Evolutionary conservation across 2,113 vertebrate genomes (phyloP).

Genomic region (Gymnocephalus cernua): DNA sequence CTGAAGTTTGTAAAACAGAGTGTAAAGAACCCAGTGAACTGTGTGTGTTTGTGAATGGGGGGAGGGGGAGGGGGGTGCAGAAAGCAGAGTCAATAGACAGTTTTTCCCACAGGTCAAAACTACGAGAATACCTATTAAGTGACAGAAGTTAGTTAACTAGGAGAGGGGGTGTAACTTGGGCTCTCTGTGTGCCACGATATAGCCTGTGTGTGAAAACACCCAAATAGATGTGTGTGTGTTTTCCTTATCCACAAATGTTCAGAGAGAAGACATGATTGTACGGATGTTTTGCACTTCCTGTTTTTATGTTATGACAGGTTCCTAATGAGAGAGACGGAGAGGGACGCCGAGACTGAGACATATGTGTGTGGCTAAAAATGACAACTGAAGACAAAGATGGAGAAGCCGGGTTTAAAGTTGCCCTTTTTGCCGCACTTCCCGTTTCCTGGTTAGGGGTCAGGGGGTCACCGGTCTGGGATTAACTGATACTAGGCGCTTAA

Average conservation of each 20-base stretch:
- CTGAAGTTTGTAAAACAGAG: conserved; percentile 41
- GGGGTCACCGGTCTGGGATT: conserved; percentile 63
- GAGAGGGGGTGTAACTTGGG: background rate
- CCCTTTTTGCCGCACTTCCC: conserved; percentile 44
- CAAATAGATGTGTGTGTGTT: too few relatives aligned
- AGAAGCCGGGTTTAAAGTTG: conserved; percentile 13
- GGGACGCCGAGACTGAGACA: background rate
- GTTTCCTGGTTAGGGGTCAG: conserved; percentile 65
- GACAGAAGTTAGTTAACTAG: background rate
- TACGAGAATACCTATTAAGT: conserved; percentile 5
- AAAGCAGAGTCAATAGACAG: background rate
- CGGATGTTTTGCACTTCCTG: conserved; percentile 54
- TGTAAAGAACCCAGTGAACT: conserved; percentile 21
- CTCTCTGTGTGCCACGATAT: background rate
- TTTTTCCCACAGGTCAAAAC: conserved; percentile 21
- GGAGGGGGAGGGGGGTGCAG: background rate
- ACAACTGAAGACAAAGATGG: conserved; percentile 4
- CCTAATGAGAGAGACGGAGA: background rate
- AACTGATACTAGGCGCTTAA: conserved; percentile 56
- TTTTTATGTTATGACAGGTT: conserved; percentile 33
- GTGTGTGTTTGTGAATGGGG: conserved; percentile 1
- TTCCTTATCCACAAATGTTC: background rate
- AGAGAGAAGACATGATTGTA: background rate
- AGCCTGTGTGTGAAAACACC: background rate
- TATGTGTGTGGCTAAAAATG: background rate